A percentile compares a stretch with the other conserved stretches of the same genome.
phyloP scores from a whole-genome alignment of 2,888 invertebrate species.

The Metallyticus violacea region DNA sequence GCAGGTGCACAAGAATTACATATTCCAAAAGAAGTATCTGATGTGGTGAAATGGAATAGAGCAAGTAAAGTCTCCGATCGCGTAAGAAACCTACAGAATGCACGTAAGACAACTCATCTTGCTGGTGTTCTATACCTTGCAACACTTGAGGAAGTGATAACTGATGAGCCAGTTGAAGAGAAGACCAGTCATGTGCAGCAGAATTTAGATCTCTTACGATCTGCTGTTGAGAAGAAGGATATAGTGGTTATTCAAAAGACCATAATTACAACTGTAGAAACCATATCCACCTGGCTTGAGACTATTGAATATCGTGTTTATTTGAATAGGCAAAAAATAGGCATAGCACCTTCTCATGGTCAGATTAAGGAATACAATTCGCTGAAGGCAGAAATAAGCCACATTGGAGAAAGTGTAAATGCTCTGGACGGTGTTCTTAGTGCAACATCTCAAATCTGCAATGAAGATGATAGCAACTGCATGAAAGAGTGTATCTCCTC shows the following conservation, averaged over 20 bases:
- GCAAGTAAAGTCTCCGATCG: slow-evolving; percentile 54
- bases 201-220: slow-evolving; percentile 56
- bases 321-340: slow-evolving; percentile 55
- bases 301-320: slow-evolving; percentile 79
- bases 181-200: slow-evolving; percentile 58
- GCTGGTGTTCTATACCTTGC: slow-evolving; percentile 62
- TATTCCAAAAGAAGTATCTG: not conserved
- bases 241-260: slow-evolving; percentile 62
- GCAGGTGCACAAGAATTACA: slow-evolving; percentile 41
- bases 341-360: slow-evolving; percentile 52
- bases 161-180: slow-evolving; percentile 55
- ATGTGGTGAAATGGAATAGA: slow-evolving; percentile 49
- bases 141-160: slow-evolving; percentile 55
- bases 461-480: slow-evolving; percentile 48
- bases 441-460: slow-evolving; percentile 50
- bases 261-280: slow-evolving; percentile 72
- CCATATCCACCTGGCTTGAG: slow-evolving; percentile 80
- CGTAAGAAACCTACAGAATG: slow-evolving; percentile 55
- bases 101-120: slow-evolving; percentile 54
- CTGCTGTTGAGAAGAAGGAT: slow-evolving; percentile 59
- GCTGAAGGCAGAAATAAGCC: slow-evolving; percentile 62
- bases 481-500: slow-evolving; percentile 58
- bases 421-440: slow-evolving; percentile 56
- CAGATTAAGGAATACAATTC: slow-evolving; percentile 19
- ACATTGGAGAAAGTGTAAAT: slow-evolving; percentile 59